Evolutionary conservation across 2,113 vertebrate species (phyloP), one percentile per base, ranked within the genome.

Genomic region (Otis tarda): DNA sequence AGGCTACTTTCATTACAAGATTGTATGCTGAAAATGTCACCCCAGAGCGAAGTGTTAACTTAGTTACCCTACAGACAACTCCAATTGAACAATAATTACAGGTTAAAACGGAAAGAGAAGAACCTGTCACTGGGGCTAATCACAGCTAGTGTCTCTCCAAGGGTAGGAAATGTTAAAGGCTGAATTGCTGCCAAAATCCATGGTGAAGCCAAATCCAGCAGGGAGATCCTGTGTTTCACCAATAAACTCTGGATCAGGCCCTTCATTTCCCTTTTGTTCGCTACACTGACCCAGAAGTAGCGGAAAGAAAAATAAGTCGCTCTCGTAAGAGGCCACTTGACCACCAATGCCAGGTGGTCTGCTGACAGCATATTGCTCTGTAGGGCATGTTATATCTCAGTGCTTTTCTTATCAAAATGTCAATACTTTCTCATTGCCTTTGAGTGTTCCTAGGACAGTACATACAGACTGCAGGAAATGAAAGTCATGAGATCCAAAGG

Each of bases 361-460:
- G 83, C 65, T 87, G 80, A 89, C 87, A 85, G 50, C 53, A 21
- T 4, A 81, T 47, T 79, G 80, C 61, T 91, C 77, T 91, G 73
- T 79, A 73, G 59, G 83, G 74, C 77, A 87, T 49, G 88, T 56
- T 82, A 12, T 83, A 89, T 76, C 91, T 76, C 70, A 85, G 74
- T 4, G 15, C 70, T 89, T 95, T 93, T 45, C 94, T 95, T 94
- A 96, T 96, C 96, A 91, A 93, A 96, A 94, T 87, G 91, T 94
- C 96, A 94, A 83, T 96, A 87, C 53, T 87, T 95, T 91, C 89
- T 82, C 83, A 21, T 79, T 93, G 90, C 39, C 83, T 95, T 84
- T 89, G 86, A 89, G 50, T 93, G 65, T 87, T 91, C 80, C 89
- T 73, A 50, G 69, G 70, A 91, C 96, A 96, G 94, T 82, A 65